Evolutionary conservation across 2,113 vertebrate genomes (phyloP), one percentile per base, ranked within the genome.

Genomic region (Garra rufa): DNA sequence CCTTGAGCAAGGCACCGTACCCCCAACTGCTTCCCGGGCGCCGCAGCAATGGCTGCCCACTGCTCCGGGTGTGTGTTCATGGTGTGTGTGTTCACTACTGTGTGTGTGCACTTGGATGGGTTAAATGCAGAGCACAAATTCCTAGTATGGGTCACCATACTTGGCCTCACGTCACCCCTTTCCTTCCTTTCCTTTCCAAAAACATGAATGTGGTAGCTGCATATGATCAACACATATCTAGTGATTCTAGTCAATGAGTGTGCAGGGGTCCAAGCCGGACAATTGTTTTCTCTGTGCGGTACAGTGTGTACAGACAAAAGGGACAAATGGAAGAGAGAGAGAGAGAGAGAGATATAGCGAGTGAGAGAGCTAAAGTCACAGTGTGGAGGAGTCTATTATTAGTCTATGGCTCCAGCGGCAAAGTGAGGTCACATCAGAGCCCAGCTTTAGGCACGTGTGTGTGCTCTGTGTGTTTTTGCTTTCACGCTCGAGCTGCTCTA

Each of bases 361-460:
- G 26, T 8, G 50, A 38, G 48, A 38, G 75, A 67, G 55, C 38
- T 44, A 34, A 80, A 74, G 78, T 46, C 67, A 85, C n/a, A 30
- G 43, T 67, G 48, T 38, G 28, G 6, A 83, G 24, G 14, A 63
- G 48, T 75, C 76, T 85, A 80, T 85, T 85, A 80, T 74, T 81
- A 81, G 76, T 70, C 84, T 43, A 41, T 48, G 28, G 76, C 55
- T 81, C 77, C 77, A 63, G 83, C 26, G 28, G 83, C 52, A 85
- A 73, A 85, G 83, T 61, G 76, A 74, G 83, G 84, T 85, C 84
- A 85, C 76, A 73, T 80, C 65, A 41, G 69, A 85, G n/a, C 67
- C 69, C 69, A 43, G 55, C 77, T 74, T 74, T 75, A 30, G 55
- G 43, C 84, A 74, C 59, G 86, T 80, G 76, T 79, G 59, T 34